Base-by-base conservation (phyloP, 1,140 invertebrate genomes). In the Ceratina calcarata region DNA sequence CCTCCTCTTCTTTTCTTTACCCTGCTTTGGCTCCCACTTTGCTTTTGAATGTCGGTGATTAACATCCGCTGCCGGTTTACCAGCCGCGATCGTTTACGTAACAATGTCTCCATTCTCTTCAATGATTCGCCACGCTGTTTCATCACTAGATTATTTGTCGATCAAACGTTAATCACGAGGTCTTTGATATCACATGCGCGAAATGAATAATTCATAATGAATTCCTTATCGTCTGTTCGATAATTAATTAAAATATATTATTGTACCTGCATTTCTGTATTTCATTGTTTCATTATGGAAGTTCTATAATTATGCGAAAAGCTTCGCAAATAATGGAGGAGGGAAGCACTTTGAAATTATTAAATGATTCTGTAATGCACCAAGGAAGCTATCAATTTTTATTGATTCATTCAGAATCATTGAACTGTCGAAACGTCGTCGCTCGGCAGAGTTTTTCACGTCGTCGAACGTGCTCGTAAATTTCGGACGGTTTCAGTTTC, bases 1-100 rank as follows among this genome's bases (percentile, higher is more conserved):
- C 15, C 24, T 7, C 13, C 32, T n/a, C 6, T 12, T 22, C 32
- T 62, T 24, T 27, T 51, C 53, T 60, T 49, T 51, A 10, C 22
- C 13, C 12, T 22, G 22, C 12, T 22, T 66, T 37, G 37, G 16
- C 15, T 37, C 22, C 62, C 67, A 72, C 58, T 80, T 80, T 73
- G 55, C 72, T 67, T 78, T 78, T 77, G 71, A 83, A 85, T 84
- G 82, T 76, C 73, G 66, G 74, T 77, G 82, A 85, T 85, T 81
- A 85, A 84, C 78, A 81, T 66, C 72, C 75, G 53, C 55, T 27
- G 49, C 73, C 60, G 61, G 53, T 32, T 69, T 68, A 75, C 24
- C 51, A 20, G 45, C 64, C 37, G 0, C 45, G 45, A 60, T 61
- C 58, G 22, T 49, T 32, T 62, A 6, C 10, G 15, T 49, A 27